Conservation (phyloP, 2,888 invertebrate species). For the Serripes groenlandicus region DNA sequence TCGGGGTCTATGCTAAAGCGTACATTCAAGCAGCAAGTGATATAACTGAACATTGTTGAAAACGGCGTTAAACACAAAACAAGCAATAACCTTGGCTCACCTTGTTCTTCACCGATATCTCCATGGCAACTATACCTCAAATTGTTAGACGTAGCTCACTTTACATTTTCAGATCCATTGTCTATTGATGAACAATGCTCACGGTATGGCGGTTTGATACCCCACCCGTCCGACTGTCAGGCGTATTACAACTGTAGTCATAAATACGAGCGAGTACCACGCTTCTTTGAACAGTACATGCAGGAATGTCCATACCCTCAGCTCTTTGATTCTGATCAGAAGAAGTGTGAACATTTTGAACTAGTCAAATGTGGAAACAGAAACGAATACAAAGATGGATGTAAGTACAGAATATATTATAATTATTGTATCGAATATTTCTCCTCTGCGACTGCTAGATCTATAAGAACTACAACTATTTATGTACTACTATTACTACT, state of each 20-base stretch:
- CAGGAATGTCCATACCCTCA: slow-evolving; percentile 78
- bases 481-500: no score
- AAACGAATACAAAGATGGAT: slow-evolving; percentile 59
- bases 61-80: no score
- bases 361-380: slow-evolving; percentile 74
- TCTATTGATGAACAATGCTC: slow-evolving; percentile 61
- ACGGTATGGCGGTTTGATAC: slow-evolving; percentile 44
- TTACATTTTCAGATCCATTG: slow-evolving; percentile 58
- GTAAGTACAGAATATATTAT: no score
- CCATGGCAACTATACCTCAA: neutral
- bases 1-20: no score
- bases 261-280: slow-evolving; percentile 45
- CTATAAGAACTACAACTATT: no score
- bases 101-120: no score
- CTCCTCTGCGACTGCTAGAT: no score
- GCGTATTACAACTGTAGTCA: slow-evolving; percentile 78
- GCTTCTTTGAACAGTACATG: slow-evolving; percentile 66
- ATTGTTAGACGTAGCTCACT: no score
- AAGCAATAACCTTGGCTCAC: no score
- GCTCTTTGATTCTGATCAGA: slow-evolving; percentile 71
- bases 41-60: no score
- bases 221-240: slow-evolving; percentile 79
- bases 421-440: no score
- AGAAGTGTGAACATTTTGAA: slow-evolving; percentile 75
- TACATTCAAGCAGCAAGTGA: no score